Percentiles rank a stretch among this genome's conserved stretches.
These are phyloP conservation scores for Palythoa grandiflora DNA, from an alignment of 92 coral and sea anemone genomes.

Conservation along the genomic window DNA sequence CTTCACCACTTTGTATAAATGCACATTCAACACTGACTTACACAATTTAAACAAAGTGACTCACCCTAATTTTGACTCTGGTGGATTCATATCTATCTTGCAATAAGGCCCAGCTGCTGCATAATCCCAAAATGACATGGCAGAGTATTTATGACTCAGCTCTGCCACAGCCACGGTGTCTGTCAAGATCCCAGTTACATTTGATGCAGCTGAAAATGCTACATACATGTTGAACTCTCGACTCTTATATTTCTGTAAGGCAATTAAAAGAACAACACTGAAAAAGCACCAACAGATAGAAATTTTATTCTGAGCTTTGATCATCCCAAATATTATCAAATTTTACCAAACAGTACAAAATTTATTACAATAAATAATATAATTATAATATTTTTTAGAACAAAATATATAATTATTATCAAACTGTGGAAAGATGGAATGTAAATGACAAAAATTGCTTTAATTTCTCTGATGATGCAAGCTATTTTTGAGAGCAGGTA, in stretches of 20 bases:
- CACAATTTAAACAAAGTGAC: neutral
- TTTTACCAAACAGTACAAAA: too few relatives aligned
- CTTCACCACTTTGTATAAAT: too few relatives aligned
- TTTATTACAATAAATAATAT: too few relatives aligned
- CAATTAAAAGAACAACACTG: neutral
- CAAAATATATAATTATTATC: too few relatives aligned
- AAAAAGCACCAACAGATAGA: too few relatives aligned
- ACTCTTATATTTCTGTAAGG: constrained; percentile 68
- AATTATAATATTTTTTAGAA: too few relatives aligned
- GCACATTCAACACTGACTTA: neutral
- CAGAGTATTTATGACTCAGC: constrained; percentile 79
- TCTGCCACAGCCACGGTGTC: constrained; percentile 87
- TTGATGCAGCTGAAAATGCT: constrained; percentile 88
- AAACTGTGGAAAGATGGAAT: too few relatives aligned
- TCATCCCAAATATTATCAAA: too few relatives aligned
- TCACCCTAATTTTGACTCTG: constrained; percentile 66
- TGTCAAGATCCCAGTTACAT: constrained; percentile 84
- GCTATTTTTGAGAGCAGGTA: too few relatives aligned
- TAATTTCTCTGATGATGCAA: too few relatives aligned
- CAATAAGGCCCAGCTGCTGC: constrained; percentile 85
- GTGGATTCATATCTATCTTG: constrained; percentile 81
- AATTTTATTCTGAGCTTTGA: too few relatives aligned
- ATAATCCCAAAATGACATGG: constrained; percentile 87
- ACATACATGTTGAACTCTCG: constrained; percentile 66
- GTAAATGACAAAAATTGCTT: too few relatives aligned